phyloP scores from a whole-genome alignment of 2,888 invertebrate genomes.

The Epirrita christyi region DNA sequence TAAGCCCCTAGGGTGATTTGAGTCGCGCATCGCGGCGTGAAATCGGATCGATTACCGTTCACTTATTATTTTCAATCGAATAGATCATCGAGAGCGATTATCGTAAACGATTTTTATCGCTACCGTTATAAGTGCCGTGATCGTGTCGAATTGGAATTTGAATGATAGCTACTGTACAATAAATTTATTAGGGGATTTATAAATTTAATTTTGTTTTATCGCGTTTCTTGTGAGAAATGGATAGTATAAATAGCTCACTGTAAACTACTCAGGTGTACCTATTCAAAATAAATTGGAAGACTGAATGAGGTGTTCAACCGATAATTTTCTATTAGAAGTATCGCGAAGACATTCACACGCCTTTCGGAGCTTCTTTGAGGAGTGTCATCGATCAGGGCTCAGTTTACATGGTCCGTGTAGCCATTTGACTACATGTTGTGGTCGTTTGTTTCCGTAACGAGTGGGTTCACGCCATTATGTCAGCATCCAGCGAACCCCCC shows the following conservation, averaged over 20 bases:
- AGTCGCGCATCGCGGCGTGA: conserved; percentile 65
- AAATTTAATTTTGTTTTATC: conserved; percentile 43
- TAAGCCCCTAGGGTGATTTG: conserved; percentile 53
- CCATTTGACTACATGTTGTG: conserved; percentile 30
- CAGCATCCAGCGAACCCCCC: neutral
- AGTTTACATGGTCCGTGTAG: conserved; percentile 33
- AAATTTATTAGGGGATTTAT: conserved; percentile 45
- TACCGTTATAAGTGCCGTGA: conserved; percentile 55
- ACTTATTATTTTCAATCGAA: conserved; percentile 51
- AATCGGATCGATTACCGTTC: conserved; percentile 73
- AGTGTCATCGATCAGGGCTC: conserved; percentile 31
- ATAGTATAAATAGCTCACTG: conserved; percentile 32
- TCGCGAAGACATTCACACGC: conserved; percentile 36
- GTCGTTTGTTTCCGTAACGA: conserved; percentile 40
- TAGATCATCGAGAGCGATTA: conserved; percentile 59
- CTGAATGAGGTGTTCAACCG: conserved; percentile 33
- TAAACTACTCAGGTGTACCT: conserved; percentile 6
- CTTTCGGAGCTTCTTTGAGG: conserved; percentile 14
- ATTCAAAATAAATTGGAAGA: conserved; percentile 41
- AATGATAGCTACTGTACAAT: conserved; percentile 63
- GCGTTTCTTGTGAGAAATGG: conserved; percentile 39
- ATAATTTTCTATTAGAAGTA: conserved; percentile 31
- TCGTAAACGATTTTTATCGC: conserved; percentile 57
- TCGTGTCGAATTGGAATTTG: conserved; percentile 68
- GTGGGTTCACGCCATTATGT: conserved; percentile 28